Evolutionary conservation across 2,113 vertebrate genomes (phyloP), one percentile per base, ranked within the genome.

Genomic region (Peucedramus taeniatus): DNA sequence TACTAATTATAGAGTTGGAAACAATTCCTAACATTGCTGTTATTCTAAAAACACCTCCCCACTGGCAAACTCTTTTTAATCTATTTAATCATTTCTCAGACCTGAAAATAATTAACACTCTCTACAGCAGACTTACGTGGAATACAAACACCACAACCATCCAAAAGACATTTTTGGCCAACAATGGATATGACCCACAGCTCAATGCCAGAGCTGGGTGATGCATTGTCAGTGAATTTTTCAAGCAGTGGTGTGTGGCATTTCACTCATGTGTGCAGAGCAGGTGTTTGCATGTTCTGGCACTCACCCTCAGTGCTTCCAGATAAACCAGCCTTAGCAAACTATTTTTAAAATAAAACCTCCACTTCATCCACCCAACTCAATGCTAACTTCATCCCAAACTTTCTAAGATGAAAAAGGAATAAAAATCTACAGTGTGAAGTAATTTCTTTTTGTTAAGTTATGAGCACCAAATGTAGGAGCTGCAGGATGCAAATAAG

Each of bases 191-290:
- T 2, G 6, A 86, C 35, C 54, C 90, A 19, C 22, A 83, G 59
- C 42, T 63, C n/a, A 59, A 4, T 7, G 42, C n/a, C 0, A 0
- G 70, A 65, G 26, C 22, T 0, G 1, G 59, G 54, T 0, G 0
- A 11, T 31, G 27, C 21, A 24, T 7, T 40, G 47, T 30, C 4
- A 2, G 81, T 45, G 81, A 71, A 69, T 92, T 87, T 71, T 82
- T 72, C 49, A 37, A 49, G 78, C 84, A 84, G 56, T 44, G 2
- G 2, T 10, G n/a, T 44, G 64, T 66, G 72, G 49, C 2, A 3
- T 54, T 47, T 70, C 78, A 75, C 72, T 89, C 16, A 0, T 2
- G 24, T 13, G 30, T 75, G 66, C 59, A 69, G 49, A 44, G 70
- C 37, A 33, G 37, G 50, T 53, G 71, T 61, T 82, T 53, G 50